These are phyloP conservation scores for Micrasema longulum DNA, from an alignment of 1,140 invertebrate genomes.

Conservation along the genomic window DNA sequence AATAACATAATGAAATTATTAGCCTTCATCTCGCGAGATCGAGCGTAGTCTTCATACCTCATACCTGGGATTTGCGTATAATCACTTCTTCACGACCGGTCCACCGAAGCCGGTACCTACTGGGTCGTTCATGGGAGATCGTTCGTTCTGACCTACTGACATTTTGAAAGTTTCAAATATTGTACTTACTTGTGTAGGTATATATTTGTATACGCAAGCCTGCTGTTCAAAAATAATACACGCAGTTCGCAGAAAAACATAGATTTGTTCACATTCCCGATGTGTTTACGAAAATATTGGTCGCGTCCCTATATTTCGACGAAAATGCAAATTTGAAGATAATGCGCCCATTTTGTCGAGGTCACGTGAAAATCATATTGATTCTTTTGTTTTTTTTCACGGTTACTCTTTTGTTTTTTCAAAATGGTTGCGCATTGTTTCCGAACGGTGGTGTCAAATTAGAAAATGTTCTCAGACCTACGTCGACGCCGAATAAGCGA, in stretches of 20 bases:
- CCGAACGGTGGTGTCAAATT: slow-evolving; percentile 9
- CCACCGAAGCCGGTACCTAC: background rate
- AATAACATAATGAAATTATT: background rate
- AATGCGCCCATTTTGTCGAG: slow-evolving; percentile 42
- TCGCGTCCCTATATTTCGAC: background rate
- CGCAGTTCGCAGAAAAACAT: slow-evolving; percentile 17
- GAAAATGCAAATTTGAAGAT: slow-evolving; percentile 31
- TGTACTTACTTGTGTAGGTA: no score
- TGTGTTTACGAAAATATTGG: background rate
- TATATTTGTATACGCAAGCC: background rate
- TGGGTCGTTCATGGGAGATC: slow-evolving; percentile 30
- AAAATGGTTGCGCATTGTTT: slow-evolving; percentile 26
- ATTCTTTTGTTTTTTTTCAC: slow-evolving; percentile 32
- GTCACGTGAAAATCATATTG: slow-evolving; percentile 36
- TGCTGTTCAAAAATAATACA: slow-evolving; percentile 32
- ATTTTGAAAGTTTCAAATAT: slow-evolving; percentile 53
- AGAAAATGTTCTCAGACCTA: slow-evolving; percentile 19
- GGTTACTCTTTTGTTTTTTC: slow-evolving; percentile 36
- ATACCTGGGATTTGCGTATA: background rate
- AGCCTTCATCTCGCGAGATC: slow-evolving; percentile 7
- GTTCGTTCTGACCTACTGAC: slow-evolving; percentile 53
- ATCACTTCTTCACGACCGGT: slow-evolving; percentile 23
- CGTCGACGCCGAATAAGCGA: background rate
- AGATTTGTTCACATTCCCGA: background rate
- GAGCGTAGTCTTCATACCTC: no score